phyloP scores from a whole-genome alignment of 2,888 invertebrate species.

The Crepidodera aurea region DNA sequence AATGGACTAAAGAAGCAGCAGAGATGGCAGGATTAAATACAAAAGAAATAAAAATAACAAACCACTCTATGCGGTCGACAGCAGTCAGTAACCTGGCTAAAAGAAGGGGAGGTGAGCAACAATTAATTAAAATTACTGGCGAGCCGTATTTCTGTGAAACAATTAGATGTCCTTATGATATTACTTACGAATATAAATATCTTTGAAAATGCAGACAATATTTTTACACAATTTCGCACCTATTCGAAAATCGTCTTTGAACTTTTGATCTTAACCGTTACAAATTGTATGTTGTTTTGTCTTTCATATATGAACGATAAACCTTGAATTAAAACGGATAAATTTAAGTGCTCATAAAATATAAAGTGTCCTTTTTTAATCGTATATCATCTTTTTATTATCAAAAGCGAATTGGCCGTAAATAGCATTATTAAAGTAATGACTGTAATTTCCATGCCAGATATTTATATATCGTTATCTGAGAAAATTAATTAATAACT shows the following conservation, averaged over 20 bases:
- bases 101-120: no score
- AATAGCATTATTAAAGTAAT: constrained; percentile 1
- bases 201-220: no score
- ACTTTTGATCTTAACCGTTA: not conserved
- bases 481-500: no score
- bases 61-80: no score
- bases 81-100: no score
- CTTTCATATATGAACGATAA: constrained; percentile 5
- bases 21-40: no score
- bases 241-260: not conserved
- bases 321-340: constrained; percentile 14
- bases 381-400: constrained; percentile 14
- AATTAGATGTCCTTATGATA: no score
- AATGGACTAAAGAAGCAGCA: no score
- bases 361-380: not conserved
- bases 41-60: no score
- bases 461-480: not conserved
- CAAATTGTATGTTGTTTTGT: constrained; percentile 3
- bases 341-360: constrained; percentile 20
- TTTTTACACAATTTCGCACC: not conserved
- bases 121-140: no score
- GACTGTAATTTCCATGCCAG: constrained; percentile 1
- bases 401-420: constrained; percentile 11
- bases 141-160: no score
- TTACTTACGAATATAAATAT: no score